Percentiles rank a stretch among this genome's conserved stretches.
Conservation (phyloP, 2,797 vertebrate genomes). For the Tolypeutes matacus region DNA sequence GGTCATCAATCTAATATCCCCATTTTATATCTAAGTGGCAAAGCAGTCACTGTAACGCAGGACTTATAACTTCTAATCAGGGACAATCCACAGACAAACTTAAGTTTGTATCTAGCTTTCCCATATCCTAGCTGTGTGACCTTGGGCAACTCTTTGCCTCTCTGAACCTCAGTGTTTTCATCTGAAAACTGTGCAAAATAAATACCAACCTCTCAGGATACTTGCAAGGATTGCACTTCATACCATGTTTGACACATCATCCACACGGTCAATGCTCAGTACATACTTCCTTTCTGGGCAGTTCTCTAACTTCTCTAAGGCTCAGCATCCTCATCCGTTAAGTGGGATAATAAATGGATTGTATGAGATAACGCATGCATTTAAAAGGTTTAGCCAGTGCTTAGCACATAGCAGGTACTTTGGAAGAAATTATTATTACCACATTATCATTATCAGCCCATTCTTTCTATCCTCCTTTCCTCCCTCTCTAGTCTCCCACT, state of each 20-base stretch:
- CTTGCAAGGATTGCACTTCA: neutral
- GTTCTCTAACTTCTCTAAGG: neutral
- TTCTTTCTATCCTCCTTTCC: neutral
- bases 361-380: neutral
- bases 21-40: neutral
- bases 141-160: neutral
- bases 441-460: neutral
- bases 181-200: neutral
- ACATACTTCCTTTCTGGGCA: neutral
- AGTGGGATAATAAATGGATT: neutral
- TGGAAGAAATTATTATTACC: neutral
- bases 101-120: neutral
- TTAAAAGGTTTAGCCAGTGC: neutral
- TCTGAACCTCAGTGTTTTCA: neutral
- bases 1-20: neutral
- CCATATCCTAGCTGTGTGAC: neutral
- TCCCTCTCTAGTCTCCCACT: neutral
- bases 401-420: neutral
- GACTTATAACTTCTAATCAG: neutral
- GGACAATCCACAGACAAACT: neutral
- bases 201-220: neutral
- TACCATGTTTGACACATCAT: fast-evolving
- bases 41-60: neutral
- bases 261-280: neutral
- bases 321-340: neutral